phyloP scores from a whole-genome alignment of 2,113 vertebrate genomes.

The Desmodus rotundus region DNA sequence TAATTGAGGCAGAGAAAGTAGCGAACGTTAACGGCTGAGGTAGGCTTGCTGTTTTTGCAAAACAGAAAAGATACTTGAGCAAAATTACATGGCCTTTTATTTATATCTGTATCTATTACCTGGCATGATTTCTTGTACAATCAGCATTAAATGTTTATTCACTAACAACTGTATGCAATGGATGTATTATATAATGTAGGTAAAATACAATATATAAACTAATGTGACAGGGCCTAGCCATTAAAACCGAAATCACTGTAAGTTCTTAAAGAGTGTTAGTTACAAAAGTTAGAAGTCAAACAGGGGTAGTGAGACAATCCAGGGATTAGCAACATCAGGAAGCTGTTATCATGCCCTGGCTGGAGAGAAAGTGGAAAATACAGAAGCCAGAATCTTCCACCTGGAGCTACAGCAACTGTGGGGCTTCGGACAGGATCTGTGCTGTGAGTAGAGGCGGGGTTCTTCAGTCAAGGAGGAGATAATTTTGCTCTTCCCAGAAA shows the following conservation, averaged over 20 bases:
- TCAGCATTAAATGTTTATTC: neutral
- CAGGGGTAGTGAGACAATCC: neutral
- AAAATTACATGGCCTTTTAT: neutral
- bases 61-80: neutral
- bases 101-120: neutral
- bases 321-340: neutral
- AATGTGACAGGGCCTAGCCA: neutral
- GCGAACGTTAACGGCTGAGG: neutral
- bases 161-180: neutral
- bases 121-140: neutral
- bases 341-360: neutral
- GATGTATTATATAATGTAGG: neutral
- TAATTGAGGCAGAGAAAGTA: neutral
- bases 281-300: neutral
- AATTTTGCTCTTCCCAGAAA: neutral
- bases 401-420: neutral
- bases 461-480: neutral
- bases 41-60: neutral
- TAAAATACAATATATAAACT: neutral
- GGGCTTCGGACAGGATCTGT: neutral
- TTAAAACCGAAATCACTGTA: neutral
- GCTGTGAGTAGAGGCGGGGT: too few species aligned
- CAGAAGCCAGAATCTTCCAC: neutral
- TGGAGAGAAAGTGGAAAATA: neutral
- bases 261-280: neutral